Base-by-base conservation (phyloP, 1,140 invertebrate species). In the Diorhabda elongata region DNA sequence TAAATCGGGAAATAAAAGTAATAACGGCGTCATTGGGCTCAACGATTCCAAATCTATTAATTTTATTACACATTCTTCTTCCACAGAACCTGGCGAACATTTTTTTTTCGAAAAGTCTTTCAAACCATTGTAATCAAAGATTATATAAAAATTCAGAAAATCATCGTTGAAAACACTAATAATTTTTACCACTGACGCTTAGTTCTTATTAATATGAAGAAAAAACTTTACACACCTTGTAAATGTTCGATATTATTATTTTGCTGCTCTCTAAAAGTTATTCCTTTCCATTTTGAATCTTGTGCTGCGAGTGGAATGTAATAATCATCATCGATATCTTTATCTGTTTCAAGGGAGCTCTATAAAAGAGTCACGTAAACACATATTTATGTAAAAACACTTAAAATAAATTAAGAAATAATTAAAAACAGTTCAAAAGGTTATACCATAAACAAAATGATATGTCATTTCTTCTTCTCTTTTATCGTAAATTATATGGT, bases 1-100 rank as follows among this genome's bases (percentile, higher is more conserved):
- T 44, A 63, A 63, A 63, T 63, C 61, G 2, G 61, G 61, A 26
- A 63, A 63, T 3, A 63, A 44, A n/a, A 63, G n/a, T 7, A 63
- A 26, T 44, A 63, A 8, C 9, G 61, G 61, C n/a, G 61, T n/a
- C 9, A 44, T 63, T 9, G 42, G 6, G 9, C 45, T 44, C 45
- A 44, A 6, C 3, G 43, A 11, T 42, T 60, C 26, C 8, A 42
- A 63, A 9, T 63, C 44, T 8, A 63, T 63, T 6, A 63, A 11
- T 63, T 4, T 63, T 9, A 63, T 26, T 63, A 44, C 61, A 3
- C 9, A 44, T 44, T 63, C 61, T 44, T 61, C 60, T 41, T 61
- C 60, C 4, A 8, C 4, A 41, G 42, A 41, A 61, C 42, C 60
- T 61, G 3, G 5, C 4, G 52, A 56, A 6, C n/a, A 7, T 7